Conservation (phyloP, 1,140 invertebrate genomes). For the Andrena cerasifolii region DNA sequence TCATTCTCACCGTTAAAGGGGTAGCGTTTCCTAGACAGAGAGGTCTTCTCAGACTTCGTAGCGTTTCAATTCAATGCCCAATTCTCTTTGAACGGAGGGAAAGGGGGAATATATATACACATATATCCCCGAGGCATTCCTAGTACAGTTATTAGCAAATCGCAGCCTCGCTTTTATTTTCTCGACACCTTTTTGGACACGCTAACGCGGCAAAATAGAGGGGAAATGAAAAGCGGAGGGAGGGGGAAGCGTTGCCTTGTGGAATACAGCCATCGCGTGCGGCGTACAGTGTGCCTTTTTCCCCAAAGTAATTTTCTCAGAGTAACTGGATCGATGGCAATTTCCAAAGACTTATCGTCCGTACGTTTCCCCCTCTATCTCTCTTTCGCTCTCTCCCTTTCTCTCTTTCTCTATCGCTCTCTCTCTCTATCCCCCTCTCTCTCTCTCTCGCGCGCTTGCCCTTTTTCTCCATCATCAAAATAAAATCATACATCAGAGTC, state of each 20-base stretch:
- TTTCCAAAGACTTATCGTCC: not conserved
- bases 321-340: not conserved
- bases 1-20: not conserved
- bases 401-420: not conserved
- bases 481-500: not conserved
- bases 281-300: slow-evolving; percentile 56
- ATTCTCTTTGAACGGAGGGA: too few relatives aligned
- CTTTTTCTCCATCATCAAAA: too few relatives aligned
- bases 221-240: slow-evolving; percentile 1
- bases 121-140: too few relatives aligned
- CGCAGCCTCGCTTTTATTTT: too few relatives aligned
- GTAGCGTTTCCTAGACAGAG: not conserved
- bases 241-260: not conserved
- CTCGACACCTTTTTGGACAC: not conserved
- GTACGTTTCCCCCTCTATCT: not conserved
- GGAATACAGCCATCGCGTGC: slow-evolving; percentile 34
- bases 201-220: not conserved
- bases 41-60: not conserved
- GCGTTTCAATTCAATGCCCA: too few relatives aligned
- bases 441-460: too few relatives aligned
- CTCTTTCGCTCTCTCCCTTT: not conserved
- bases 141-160: too few relatives aligned
- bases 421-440: too few relatives aligned
- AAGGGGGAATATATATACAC: too few relatives aligned
- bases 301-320: slow-evolving; percentile 30